Conservation (phyloP, 2,797 vertebrate genomes). For the Gadopsis marmoratus region DNA sequence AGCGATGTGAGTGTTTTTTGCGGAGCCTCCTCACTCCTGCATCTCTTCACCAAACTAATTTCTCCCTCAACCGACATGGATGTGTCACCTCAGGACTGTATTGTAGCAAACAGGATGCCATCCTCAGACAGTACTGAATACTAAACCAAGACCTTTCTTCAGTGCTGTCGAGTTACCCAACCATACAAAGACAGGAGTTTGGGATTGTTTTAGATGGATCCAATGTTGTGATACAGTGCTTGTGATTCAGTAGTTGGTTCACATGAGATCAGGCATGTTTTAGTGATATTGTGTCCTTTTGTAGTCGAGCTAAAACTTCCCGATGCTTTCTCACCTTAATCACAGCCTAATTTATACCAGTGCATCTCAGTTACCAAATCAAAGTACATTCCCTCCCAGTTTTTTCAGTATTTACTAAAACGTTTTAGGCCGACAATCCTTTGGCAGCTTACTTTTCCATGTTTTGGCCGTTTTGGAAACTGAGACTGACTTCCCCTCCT, state of each 20-base stretch:
- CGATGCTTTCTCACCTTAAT: slow-evolving; percentile 1
- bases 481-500: slow-evolving; percentile 42
- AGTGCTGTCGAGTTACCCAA: not conserved
- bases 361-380: slow-evolving; percentile 54
- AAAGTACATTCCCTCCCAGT: slow-evolving; percentile 6
- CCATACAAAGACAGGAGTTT: not conserved
- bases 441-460: slow-evolving; percentile 3
- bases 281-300: not conserved
- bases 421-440: not conserved
- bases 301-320: slow-evolving; percentile 10
- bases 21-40: slow-evolving; percentile 21
- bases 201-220: slow-evolving; percentile 49
- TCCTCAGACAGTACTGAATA: slow-evolving; percentile 37
- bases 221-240: slow-evolving; percentile 24
- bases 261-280: slow-evolving; percentile 32
- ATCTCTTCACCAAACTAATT: slow-evolving; percentile 28
- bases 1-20: slow-evolving; percentile 12
- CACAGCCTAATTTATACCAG: not conserved
- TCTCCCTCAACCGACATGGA: slow-evolving; percentile 31
- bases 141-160: not conserved
- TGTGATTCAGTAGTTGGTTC: slow-evolving; percentile 12
- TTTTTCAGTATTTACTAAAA: slow-evolving; percentile 1
- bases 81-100: slow-evolving; percentile 28
- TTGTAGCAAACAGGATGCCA: slow-evolving; percentile 37
- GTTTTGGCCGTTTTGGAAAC: slow-evolving; percentile 45